A percentile compares a stretch with the other conserved stretches of the same genome.
These are phyloP conservation scores for Calephelis nemesis DNA, from an alignment of 1,140 invertebrate species.

Conservation along the genomic window DNA sequence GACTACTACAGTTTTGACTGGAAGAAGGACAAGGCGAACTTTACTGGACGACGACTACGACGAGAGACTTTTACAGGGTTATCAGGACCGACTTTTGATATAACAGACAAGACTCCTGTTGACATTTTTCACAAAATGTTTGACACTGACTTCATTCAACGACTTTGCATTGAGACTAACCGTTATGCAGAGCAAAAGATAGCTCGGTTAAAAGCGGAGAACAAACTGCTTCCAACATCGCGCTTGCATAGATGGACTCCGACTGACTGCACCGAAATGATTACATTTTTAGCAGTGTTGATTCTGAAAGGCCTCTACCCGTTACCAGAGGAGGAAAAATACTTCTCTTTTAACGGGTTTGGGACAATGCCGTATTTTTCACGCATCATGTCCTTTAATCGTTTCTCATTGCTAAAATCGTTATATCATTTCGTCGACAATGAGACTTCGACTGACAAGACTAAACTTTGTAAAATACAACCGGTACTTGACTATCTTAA, in stretches of 20 bases:
- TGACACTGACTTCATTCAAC: constrained; percentile 31
- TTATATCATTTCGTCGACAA: constrained; percentile 10
- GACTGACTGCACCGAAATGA: constrained; percentile 25
- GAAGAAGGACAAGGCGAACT: constrained; percentile 21
- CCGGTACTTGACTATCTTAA: constrained; percentile 33
- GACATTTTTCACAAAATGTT: constrained; percentile 35
- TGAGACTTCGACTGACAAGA: constrained; percentile 11
- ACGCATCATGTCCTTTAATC: constrained; percentile 19
- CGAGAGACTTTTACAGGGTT: constrained; percentile 28
- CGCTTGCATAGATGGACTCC: constrained; percentile 27
- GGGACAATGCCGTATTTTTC: constrained; percentile 28
- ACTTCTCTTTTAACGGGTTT: constrained; percentile 33
- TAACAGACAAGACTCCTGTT: constrained; percentile 21
- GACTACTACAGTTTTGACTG: constrained; percentile 19
- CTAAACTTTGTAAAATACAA: constrained; percentile 25
- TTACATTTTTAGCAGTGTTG: constrained; percentile 27
- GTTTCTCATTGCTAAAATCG: constrained; percentile 15
- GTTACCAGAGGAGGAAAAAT: constrained; percentile 26
- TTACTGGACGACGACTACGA: constrained; percentile 20
- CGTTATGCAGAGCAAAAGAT: constrained; percentile 24
- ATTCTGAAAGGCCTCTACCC: constrained; percentile 34
- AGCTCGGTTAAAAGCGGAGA: neutral
- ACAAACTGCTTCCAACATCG: neutral
- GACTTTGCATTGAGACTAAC: constrained; percentile 31
- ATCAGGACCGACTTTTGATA: constrained; percentile 26